Evolutionary conservation across 2,888 invertebrate genomes (phyloP).

Genomic region (Polylopha cassiicola): DNA sequence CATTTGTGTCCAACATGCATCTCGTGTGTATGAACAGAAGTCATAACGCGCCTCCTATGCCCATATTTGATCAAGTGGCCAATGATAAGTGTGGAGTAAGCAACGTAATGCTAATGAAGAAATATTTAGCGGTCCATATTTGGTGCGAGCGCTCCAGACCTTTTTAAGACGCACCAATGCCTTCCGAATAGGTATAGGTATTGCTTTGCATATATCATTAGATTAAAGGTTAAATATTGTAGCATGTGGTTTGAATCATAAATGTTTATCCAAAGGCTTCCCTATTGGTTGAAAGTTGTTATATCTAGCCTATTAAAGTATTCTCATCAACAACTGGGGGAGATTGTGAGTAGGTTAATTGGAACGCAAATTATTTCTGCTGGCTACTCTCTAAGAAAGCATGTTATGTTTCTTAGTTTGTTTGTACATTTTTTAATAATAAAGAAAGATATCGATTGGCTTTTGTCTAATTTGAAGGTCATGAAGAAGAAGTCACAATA

Average conservation of each 20-base stretch:
- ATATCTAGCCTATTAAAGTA: too few relatives aligned
- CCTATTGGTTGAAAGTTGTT: too few relatives aligned
- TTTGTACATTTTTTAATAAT: too few relatives aligned
- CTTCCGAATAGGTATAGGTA: conserved; percentile 7
- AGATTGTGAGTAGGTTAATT: too few relatives aligned
- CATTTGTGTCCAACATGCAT: conserved; percentile 1
- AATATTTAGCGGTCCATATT: conserved; percentile 50
- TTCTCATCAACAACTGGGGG: too few relatives aligned
- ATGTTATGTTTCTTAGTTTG: too few relatives aligned
- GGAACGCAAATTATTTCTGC: too few relatives aligned
- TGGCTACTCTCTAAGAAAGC: too few relatives aligned
- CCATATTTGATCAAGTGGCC: conserved; percentile 40
- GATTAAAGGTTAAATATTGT: background rate
- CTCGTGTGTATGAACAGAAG: conserved; percentile 19
- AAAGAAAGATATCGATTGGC: too few relatives aligned
- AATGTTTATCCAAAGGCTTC: too few relatives aligned
- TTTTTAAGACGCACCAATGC: conserved; percentile 15
- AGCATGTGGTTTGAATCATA: background rate
- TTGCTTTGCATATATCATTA: conserved; percentile 1
- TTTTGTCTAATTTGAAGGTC: too few relatives aligned
- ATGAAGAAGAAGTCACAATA: too few relatives aligned
- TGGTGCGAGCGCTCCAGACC: conserved; percentile 25
- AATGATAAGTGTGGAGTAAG: conserved; percentile 46
- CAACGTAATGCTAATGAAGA: conserved; percentile 42
- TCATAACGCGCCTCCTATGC: conserved; percentile 46